A percentile compares a stretch with the other conserved stretches of the same genome.
Evolutionary conservation across 2,113 vertebrate genomes (phyloP).

Genomic region (Heloderma charlesbogerti): DNA sequence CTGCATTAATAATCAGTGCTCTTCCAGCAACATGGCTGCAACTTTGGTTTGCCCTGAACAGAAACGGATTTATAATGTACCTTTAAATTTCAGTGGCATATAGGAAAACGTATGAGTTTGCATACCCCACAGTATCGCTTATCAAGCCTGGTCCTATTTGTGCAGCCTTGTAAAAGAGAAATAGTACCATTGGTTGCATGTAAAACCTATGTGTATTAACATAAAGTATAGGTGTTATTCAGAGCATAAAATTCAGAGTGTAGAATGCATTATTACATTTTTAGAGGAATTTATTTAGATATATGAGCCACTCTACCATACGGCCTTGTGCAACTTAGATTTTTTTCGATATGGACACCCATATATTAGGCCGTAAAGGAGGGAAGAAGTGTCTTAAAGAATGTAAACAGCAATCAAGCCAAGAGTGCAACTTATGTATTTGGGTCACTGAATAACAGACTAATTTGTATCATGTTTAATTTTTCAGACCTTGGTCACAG

Average conservation of each 20-base stretch:
- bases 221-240: background rate
- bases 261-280: background rate
- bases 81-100: background rate
- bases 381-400: background rate
- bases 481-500: conserved; percentile 87
- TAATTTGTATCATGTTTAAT: conserved; percentile 69
- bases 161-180: background rate
- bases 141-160: background rate
- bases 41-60: conserved; percentile 21
- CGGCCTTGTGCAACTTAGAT: background rate
- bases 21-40: background rate
- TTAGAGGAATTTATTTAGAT: background rate
- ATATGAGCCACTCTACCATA: background rate
- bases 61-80: conserved; percentile 16
- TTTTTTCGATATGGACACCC: too few species aligned
- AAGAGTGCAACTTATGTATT: background rate
- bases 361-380: background rate
- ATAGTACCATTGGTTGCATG: background rate
- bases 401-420: background rate
- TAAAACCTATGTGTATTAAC: background rate
- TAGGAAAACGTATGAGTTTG: conserved; percentile 2
- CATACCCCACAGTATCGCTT: background rate
- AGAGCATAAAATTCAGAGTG: background rate
- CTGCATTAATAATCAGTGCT: conserved; percentile 15
- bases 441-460: conserved; percentile 16